Evolutionary conservation across 92 coral and sea anemone genomes (phyloP), one percentile per base, ranked within the genome.

Genomic region (Palythoa caribaeorum): DNA sequence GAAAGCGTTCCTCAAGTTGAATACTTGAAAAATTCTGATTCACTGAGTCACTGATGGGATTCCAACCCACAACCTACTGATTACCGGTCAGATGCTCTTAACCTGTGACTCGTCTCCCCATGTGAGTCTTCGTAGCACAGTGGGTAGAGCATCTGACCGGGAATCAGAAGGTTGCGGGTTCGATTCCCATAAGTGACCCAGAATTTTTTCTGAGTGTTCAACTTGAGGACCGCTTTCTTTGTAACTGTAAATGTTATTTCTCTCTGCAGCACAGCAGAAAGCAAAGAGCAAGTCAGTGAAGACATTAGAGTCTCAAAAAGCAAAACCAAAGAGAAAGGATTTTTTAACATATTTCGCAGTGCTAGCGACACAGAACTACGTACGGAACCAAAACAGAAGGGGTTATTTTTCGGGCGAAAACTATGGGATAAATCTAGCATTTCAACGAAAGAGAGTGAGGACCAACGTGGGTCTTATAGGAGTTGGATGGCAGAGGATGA

Each of bases 341-440:
- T 94, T 17, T 88, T 93, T 38, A 87, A 90, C 17, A 80, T 96
- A 71, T 95, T 96, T 73, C 96, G 98, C 20, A 95, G 96, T 77
- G 90, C 98, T 36, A 96, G 99, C 73, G 99, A 96, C 62, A 94
- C 96, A 5, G 98, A 96, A 63, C 78, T 94, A 28, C 87, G 92
- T 37, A 7, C 89, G 4, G 78, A 85, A 52, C 71, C 84, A 19
- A 88, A 88, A 88, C 87, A 92, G 73, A 87, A 87, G 57, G 83
- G 92, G 17, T 87, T 93, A 15, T 87, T 94, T 66, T 78, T 86
- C 68, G 77, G 94, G 13, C 76, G 69, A 83, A 91, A 88, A 53
- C 88, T 70, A 14, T 87, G 89, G 76, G 93, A 88, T 52, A 91
- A 88, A 91, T 88, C 50, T 4, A 76, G 89, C n/a, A 76, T 76